A percentile compares a stretch with the other conserved stretches of the same genome.
Conservation (phyloP, 2,113 vertebrate species). For the Caretta caretta region DNA sequence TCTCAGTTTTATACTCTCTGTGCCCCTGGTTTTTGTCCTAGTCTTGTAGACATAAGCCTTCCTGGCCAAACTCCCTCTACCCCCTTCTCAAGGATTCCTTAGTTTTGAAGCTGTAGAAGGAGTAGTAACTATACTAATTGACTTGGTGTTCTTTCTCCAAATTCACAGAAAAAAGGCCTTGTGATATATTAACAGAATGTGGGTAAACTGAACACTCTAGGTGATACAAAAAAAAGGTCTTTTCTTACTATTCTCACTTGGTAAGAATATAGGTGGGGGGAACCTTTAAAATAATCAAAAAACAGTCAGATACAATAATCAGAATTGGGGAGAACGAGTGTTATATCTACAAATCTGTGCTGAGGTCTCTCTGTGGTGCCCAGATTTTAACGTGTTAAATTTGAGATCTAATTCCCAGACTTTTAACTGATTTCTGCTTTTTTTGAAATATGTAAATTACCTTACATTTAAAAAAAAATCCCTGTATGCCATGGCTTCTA, state of each 20-base stretch:
- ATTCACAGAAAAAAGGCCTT: background rate
- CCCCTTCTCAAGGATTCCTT: background rate
- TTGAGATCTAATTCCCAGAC: conserved; percentile 7
- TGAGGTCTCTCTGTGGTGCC: background rate
- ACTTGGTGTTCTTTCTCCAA: background rate
- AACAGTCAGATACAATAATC: background rate
- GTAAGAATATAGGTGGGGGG: background rate
- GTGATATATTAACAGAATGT: background rate
- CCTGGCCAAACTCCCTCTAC: conserved; percentile 30
- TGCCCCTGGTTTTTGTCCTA: conserved; percentile 71
- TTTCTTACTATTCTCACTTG: conserved; percentile 8
- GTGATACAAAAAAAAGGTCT: background rate
- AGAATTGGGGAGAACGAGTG: background rate
- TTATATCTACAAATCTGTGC: background rate
- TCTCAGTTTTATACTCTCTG: conserved; percentile 32
- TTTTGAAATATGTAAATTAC: background rate
- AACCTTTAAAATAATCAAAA: background rate
- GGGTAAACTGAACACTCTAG: background rate
- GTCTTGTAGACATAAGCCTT: conserved; percentile 55
- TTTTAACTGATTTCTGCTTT: conserved; percentile 14
- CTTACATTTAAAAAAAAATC: conserved; percentile 42
- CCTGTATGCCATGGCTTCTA: conserved; percentile 14
- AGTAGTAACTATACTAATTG: background rate
- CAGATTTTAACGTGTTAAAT: background rate
- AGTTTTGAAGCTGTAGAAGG: conserved; percentile 6